A percentile compares a stretch with the other conserved stretches of the same genome.
phyloP scores from a whole-genome alignment of 2,797 vertebrate genomes.

The Geotrypetes seraphini region DNA sequence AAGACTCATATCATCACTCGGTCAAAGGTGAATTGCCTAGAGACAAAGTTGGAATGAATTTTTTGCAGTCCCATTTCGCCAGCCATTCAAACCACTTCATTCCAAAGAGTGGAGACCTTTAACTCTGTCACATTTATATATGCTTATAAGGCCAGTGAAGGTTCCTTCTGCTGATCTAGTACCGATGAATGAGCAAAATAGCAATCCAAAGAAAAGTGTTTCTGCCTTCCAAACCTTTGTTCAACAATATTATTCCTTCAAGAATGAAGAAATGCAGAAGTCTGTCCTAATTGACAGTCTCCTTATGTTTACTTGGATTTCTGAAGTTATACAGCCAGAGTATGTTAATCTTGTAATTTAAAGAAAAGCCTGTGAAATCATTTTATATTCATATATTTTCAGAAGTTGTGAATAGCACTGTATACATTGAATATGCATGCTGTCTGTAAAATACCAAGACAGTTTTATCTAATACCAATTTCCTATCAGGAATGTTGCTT shows the following conservation, averaged over 20 bases:
- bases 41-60: conserved; percentile 91
- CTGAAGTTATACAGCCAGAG: accelerated
- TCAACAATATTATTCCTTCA: background rate
- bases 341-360: background rate
- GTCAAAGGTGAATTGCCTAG: conserved; percentile 91
- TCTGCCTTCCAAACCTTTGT: conserved; percentile 17
- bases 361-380: background rate
- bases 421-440: background rate
- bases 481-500: conserved; percentile 40
- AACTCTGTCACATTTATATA: conserved; percentile 81
- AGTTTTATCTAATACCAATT: conserved; percentile 25
- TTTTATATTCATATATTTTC: background rate
- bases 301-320: background rate
- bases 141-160: conserved; percentile 55
- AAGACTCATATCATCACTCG: conserved; percentile 85
- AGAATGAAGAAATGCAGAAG: background rate
- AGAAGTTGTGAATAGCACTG: background rate
- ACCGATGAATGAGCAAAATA: conserved; percentile 9
- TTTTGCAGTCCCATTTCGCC: conserved; percentile 83
- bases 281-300: background rate
- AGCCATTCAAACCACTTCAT: conserved; percentile 87
- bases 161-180: conserved; percentile 23
- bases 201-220: conserved; percentile 1
- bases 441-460: background rate
- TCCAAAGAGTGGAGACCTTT: conserved; percentile 78